A percentile compares a stretch with the other conserved stretches of the same genome.
phyloP scores from a whole-genome alignment of 92 coral and sea anemone genomes.

The Palythoa grandis region DNA sequence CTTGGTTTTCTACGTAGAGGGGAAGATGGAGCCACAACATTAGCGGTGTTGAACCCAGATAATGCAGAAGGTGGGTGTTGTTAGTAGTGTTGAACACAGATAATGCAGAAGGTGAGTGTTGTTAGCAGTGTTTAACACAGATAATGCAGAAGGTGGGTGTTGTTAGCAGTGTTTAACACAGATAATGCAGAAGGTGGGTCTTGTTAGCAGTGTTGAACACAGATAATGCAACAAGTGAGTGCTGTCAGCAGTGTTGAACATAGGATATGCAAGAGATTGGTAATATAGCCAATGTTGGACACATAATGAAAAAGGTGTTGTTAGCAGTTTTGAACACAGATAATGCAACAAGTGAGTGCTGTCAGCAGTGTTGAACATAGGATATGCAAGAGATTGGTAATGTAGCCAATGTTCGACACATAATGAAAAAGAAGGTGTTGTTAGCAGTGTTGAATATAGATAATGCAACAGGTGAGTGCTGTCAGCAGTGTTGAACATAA shows the following conservation, averaged over 20 bases:
- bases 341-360: constrained; percentile 21
- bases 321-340: constrained; percentile 86
- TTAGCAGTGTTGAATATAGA: constrained; percentile 17
- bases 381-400: neutral
- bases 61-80: constrained; percentile 67
- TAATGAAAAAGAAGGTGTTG: neutral
- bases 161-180: constrained; percentile 80
- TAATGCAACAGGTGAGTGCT: constrained; percentile 65
- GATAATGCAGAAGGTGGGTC: neutral
- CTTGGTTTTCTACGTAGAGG: constrained; percentile 90
- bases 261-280: neutral
- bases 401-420: neutral
- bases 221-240: constrained; percentile 72
- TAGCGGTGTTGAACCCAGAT: constrained; percentile 88
- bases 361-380: neutral
- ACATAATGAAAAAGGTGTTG: neutral
- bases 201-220: constrained; percentile 79
- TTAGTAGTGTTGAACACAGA: constrained; percentile 77
- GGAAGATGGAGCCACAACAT: constrained; percentile 89
- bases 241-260: neutral
- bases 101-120: neutral
- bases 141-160: neutral
- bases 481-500: neutral
- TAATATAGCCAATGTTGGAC: no score
- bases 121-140: constrained; percentile 80